Conservation (phyloP, 2,797 vertebrate genomes). For the Alectoris magna region DNA sequence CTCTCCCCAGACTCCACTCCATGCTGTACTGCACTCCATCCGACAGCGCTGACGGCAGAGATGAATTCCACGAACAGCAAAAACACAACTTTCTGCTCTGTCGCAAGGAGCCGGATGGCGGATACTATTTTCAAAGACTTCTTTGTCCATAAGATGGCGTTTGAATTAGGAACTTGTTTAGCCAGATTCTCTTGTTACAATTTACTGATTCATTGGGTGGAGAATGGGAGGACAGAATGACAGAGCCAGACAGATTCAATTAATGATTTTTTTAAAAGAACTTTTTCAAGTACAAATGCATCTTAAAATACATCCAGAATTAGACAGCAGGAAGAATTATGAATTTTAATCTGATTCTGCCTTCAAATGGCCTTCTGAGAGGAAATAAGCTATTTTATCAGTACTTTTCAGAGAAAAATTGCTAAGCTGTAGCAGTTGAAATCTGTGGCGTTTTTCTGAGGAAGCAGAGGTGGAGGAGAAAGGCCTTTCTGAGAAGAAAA, state of each 20-base stretch:
- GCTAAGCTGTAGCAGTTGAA: neutral
- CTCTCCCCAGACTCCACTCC: neutral
- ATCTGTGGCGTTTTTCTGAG: neutral
- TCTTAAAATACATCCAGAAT: constrained; percentile 26
- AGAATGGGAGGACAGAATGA: constrained; percentile 60
- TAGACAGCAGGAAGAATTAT: neutral
- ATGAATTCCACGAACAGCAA: constrained; percentile 55
- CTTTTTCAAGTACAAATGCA: constrained; percentile 59
- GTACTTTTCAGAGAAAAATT: neutral
- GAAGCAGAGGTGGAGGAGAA: neutral
- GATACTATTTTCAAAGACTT: constrained; percentile 80
- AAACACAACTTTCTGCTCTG: constrained; percentile 73
- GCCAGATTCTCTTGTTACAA: constrained; percentile 82
- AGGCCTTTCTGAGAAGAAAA: neutral
- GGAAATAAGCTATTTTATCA: neutral
- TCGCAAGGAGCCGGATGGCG: constrained; percentile 72
- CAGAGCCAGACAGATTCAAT: constrained; percentile 64
- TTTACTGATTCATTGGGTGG: constrained; percentile 78
- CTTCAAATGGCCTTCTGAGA: neutral
- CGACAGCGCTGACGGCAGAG: constrained; percentile 34
- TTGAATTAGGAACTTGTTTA: constrained; percentile 81
- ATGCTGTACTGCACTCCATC: neutral
- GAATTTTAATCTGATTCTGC: neutral
- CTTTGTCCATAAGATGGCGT: constrained; percentile 82
- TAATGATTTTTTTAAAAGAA: constrained; percentile 64